Base-by-base conservation (phyloP, 2,113 vertebrate genomes). In the Silurus meridionalis region DNA sequence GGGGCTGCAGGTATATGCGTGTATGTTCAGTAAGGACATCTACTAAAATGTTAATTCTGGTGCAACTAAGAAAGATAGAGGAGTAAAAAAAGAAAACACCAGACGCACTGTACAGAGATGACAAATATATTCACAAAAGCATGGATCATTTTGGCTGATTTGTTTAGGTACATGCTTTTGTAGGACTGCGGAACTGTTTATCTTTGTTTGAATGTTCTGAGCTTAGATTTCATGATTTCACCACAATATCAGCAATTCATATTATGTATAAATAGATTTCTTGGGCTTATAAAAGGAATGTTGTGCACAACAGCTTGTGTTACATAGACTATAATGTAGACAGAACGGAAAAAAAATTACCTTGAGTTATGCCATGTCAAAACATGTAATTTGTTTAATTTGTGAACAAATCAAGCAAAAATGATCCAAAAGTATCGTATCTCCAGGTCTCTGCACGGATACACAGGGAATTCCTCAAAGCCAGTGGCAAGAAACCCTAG, bases 181-280 rank as follows among this genome's bases (percentile, higher is more conserved):
- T 17, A 55, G 23, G 57, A 2, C 74, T 14, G 50, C 74, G 15
- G 6, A 57, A 13, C 10, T 55, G 6, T 78, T n/a, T 6, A 28
- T 25, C 3, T 3, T 60, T 58, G 81, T 25, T 57, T 77, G 8
- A 75, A 75, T 37, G 13, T 83, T 80, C 48, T 50, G 52, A 82
- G 21, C 14, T 48, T 75, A 48, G 23, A 69, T 69, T 37, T 50
- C 5, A 25, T 9, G 52, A 77, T 57, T 79, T n/a, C 25, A 66
- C 48, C 25, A 85, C 19, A 28, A 55, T 60, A 21, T 60, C n/a
- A 21, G 50, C 50, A 78, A 13, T 79, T n/a, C 11, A 79, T 67
- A 46, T 79, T 66, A 79, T 66, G 66, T 21, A 53, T 46, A 67
- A 46, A 79, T 55, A 67, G 48, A 21, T 61, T 85, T 79, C 11